phyloP scores from a whole-genome alignment of 2,797 vertebrate genomes.

The Glyptemys insculpta region DNA sequence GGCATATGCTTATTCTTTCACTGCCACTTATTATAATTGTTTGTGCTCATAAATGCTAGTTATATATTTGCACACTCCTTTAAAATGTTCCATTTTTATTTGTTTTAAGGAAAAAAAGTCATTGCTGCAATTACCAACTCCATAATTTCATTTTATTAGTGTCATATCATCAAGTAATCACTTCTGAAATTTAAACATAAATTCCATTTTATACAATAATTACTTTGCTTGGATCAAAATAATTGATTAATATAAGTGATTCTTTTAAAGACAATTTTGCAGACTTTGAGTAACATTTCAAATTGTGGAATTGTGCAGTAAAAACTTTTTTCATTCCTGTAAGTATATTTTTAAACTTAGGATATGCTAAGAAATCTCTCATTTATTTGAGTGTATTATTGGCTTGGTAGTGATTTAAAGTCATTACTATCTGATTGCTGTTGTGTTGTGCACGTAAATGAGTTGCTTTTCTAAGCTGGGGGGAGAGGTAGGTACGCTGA shows the following conservation, averaged over 20 bases:
- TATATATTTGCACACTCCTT: conserved; percentile 7
- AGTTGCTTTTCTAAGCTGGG: neutral
- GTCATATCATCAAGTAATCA: conserved; percentile 45
- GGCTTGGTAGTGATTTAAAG: neutral
- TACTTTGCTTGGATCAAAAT: conserved; percentile 30
- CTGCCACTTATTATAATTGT: conserved; percentile 12
- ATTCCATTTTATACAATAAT: conserved; percentile 27
- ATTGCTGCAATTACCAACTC: neutral
- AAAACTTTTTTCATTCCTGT: neutral
- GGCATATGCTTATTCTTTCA: conserved; percentile 9
- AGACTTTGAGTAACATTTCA: conserved; percentile 34
- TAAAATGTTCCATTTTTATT: conserved; percentile 29
- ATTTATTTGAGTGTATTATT: neutral
- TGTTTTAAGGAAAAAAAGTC: conserved; percentile 30
- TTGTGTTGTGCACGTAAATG: neutral
- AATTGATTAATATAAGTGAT: conserved; percentile 28
- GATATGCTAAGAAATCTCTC: neutral
- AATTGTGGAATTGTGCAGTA: neutral
- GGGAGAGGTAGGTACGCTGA: too few relatives aligned
- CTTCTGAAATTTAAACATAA: conserved; percentile 19
- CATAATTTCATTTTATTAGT: conserved; percentile 39
- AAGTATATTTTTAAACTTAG: conserved; percentile 1
- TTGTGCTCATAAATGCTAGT: neutral
- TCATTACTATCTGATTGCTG: neutral
- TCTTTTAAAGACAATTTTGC: neutral